Evolutionary conservation across 2,888 invertebrate genomes (phyloP).

Genomic region (Scaptomyza tumidula): DNA sequence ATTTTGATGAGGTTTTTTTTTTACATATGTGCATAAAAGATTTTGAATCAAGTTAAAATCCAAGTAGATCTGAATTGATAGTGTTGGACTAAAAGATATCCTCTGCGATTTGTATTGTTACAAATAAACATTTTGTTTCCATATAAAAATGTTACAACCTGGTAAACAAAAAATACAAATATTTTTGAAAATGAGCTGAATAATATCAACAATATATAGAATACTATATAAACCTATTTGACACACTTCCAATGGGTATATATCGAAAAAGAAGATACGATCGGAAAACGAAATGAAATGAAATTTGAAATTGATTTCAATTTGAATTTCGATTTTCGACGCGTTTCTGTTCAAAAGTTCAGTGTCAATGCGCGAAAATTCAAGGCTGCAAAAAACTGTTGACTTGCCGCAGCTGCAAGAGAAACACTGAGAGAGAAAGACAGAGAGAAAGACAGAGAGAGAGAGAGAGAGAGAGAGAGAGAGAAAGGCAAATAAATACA

Average conservation of each 20-base stretch:
- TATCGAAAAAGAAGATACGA: slow-evolving; percentile 23
- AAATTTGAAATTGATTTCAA: slow-evolving; percentile 77
- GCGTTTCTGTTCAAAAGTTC: slow-evolving; percentile 56
- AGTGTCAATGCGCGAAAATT: slow-evolving; percentile 71
- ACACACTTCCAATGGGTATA: too few relatives aligned
- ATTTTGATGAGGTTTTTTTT: slow-evolving; percentile 11
- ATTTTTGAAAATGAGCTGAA: too few relatives aligned
- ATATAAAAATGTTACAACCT: neutral
- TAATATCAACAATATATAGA: too few relatives aligned
- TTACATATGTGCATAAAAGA: slow-evolving; percentile 46
- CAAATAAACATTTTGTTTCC: too few relatives aligned
- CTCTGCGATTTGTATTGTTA: neutral
- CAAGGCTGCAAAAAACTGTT: slow-evolving; percentile 63
- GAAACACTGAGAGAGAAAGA: neutral
- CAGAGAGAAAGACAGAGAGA: neutral
- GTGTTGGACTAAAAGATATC: neutral
- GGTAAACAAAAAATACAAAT: neutral
- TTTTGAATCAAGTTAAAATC: neutral
- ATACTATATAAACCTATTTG: neutral
- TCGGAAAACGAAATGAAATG: slow-evolving; percentile 54
- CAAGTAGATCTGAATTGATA: neutral
- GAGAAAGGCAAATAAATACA: slow-evolving; percentile 18
- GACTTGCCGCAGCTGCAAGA: slow-evolving; percentile 19
- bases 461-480: slow-evolving; percentile 1
- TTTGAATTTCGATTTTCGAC: slow-evolving; percentile 66